These are phyloP conservation scores for Illadopsis cleaveri DNA, from an alignment of 2,113 vertebrate species.

Conservation along the genomic window DNA sequence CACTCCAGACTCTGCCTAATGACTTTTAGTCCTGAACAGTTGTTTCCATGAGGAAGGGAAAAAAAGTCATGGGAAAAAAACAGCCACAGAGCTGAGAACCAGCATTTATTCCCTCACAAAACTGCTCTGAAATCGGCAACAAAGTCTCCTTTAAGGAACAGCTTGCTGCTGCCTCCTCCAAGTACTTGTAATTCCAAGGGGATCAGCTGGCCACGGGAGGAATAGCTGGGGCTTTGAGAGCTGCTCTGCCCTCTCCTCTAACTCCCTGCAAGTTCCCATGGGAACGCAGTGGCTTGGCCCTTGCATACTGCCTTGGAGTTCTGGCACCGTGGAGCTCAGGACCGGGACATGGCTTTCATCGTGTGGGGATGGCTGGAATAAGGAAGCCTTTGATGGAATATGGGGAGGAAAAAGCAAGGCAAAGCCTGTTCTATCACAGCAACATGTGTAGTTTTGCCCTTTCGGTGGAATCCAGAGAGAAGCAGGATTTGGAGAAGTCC, in stretches of 20 bases:
- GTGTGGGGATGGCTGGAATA: neutral
- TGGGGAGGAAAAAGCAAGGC: neutral
- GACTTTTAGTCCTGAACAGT: neutral
- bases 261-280: slow-evolving; percentile 46
- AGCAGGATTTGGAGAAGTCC: neutral
- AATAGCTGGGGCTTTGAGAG: slow-evolving; percentile 51
- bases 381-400: slow-evolving; percentile 1
- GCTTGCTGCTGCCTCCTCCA: neutral
- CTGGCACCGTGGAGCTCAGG: neutral
- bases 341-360: neutral
- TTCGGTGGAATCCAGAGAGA: neutral
- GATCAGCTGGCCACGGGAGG: slow-evolving; percentile 20
- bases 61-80: neutral
- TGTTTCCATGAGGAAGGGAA: neutral
- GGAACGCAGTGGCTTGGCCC: slow-evolving; percentile 45
- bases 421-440: neutral
- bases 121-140: neutral
- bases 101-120: slow-evolving; percentile 11
- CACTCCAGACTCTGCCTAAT: neutral
- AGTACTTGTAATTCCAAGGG: slow-evolving; percentile 24
- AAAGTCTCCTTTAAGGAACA: slow-evolving; percentile 51
- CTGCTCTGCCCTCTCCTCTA: slow-evolving; percentile 3
- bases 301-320: neutral
- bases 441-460: neutral
- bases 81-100: neutral